phyloP scores from a whole-genome alignment of 2,113 vertebrate genomes.

The Promerops cafer region DNA sequence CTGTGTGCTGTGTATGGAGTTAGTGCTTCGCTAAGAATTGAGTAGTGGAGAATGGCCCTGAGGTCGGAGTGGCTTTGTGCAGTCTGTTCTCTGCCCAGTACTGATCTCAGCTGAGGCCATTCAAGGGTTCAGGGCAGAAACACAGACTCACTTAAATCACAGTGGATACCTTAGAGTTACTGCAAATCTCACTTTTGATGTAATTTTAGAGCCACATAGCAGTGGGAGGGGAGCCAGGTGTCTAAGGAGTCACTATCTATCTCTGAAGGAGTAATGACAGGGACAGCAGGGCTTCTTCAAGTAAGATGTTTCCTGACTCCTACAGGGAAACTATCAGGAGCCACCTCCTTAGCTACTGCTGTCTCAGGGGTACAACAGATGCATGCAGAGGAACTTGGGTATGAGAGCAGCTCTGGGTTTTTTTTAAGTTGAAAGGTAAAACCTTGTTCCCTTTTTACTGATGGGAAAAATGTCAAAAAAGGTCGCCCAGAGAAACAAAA shows the following conservation, averaged over 20 bases:
- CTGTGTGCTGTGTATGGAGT: neutral
- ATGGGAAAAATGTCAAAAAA: neutral
- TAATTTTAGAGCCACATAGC: neutral
- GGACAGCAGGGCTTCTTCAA: neutral
- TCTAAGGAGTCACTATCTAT: neutral
- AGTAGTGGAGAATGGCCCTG: accelerated
- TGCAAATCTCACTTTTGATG: neutral
- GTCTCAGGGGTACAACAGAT: neutral
- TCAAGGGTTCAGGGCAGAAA: neutral
- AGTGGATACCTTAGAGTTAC: neutral
- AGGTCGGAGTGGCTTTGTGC: no score
- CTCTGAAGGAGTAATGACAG: neutral
- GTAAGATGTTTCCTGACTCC: neutral
- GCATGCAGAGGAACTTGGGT: neutral
- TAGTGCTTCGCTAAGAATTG: accelerated
- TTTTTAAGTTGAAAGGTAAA: neutral
- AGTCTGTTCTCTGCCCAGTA: neutral
- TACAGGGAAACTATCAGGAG: neutral
- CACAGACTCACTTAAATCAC: neutral
- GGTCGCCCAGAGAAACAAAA: neutral
- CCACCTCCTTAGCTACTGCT: neutral
- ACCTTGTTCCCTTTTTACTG: neutral
- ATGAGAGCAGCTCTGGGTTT: neutral
- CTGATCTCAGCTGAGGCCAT: neutral
- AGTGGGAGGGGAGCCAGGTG: neutral